Conservation (phyloP, 2,797 vertebrate species). For the Syngnathus acus region DNA sequence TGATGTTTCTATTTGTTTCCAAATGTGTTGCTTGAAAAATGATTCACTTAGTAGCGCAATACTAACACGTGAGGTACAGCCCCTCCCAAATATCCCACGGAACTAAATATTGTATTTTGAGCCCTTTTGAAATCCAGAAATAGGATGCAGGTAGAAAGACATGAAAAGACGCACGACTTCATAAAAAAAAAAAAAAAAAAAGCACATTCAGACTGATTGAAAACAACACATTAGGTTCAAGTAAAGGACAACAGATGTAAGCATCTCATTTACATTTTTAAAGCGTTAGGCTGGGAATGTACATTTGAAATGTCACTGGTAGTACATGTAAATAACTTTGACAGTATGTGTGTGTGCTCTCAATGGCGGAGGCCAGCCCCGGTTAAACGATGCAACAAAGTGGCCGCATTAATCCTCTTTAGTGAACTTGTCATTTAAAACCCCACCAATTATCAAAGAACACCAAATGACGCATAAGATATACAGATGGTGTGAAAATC, state of each 20-base stretch:
- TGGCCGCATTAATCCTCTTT: neutral
- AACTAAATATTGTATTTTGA: constrained; percentile 30
- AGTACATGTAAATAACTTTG: neutral
- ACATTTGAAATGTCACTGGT: constrained; percentile 3
- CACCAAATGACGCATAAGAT: neutral
- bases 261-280: constrained; percentile 6
- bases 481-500: neutral
- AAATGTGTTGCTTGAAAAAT: constrained; percentile 58
- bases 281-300: neutral
- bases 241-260: constrained; percentile 11
- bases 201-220: constrained; percentile 15
- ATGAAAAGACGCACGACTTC: constrained; percentile 15
- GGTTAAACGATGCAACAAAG: constrained; percentile 1
- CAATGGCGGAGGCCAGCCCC: neutral
- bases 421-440: neutral
- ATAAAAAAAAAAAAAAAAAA: neutral
- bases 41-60: constrained; percentile 55
- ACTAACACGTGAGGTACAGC: constrained; percentile 26
- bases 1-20: constrained; percentile 62
- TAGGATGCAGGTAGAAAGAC: constrained; percentile 19
- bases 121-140: constrained; percentile 24
- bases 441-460: neutral
- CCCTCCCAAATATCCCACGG: constrained; percentile 26
- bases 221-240: constrained; percentile 14
- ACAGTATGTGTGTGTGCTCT: neutral